Evolutionary conservation across 2,888 invertebrate species (phyloP), one percentile per base, ranked within the genome.

Genomic region (Ephialtes manifestator): DNA sequence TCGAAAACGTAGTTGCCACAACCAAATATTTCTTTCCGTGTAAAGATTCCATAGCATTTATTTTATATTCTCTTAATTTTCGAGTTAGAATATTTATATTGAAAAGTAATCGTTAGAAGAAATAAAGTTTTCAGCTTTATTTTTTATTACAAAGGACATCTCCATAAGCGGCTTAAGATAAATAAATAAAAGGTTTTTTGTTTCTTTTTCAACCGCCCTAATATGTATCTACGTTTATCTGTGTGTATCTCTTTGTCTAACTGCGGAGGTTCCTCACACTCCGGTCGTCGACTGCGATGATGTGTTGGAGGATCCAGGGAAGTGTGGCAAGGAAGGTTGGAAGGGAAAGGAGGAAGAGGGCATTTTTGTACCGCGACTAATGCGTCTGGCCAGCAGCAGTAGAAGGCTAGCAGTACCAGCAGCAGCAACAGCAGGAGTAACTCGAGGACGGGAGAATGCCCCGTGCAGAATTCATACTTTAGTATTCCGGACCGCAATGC

Each of bases 321-420:
- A 55, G 43, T 78, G 78, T 70, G 74, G 55, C 55, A 81, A 81
- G 81, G 81, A 81, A 67, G 74, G 18, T 18, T 74, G 78, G 63
- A 53, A 60, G 24, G 65, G 31, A 39, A 28, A n/a, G 74, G 74
- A 79, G 63, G 81, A 79, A 84, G 81, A 67, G 86, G 85, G 88
- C 86, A 86, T 86, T 89, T 88, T 86, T 88, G 83, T 86, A 87
- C 85, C 83, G 80, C 85, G 85, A 85, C 85, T 82, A 85, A 85
- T 85, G 85, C 82, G 85, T 85, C 85, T 85, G 79, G 79, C 71
- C 75, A 48, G 60, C 74, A 58, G 68, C 67, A 35, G 35, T 31
- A 31, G 60, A n/a, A n/a, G 0, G 58, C 28, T 48, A 24, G 58
- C 13, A 28, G 58, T 24, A 58, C 39, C 43, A 39, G 43, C 24